phyloP scores from a whole-genome alignment of 2,797 vertebrate species.

The Xyrichtys novacula region DNA sequence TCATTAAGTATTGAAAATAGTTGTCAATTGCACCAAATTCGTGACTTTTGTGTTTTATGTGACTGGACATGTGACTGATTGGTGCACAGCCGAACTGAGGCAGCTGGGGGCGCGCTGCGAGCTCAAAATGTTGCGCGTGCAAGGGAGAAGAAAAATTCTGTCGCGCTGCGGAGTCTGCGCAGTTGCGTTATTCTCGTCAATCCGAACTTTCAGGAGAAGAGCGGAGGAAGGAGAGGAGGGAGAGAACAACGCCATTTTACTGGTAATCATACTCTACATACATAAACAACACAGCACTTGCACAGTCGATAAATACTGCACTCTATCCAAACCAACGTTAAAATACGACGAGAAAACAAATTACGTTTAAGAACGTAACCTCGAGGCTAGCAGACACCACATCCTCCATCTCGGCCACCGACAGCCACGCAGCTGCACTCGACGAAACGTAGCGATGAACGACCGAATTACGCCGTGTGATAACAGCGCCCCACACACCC shows the following conservation, averaged over 20 bases:
- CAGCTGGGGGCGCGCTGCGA: constrained; percentile 57
- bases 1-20: fast-evolving
- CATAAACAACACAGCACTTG: too few relatives aligned
- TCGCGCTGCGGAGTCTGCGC: constrained; percentile 70
- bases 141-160: constrained; percentile 20
- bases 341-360: fast-evolving
- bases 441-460: neutral
- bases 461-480: neutral
- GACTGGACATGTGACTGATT: neutral
- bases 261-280: constrained; percentile 58
- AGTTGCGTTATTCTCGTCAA: constrained; percentile 59
- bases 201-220: constrained; percentile 77
- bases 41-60: neutral
- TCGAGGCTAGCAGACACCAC: constrained; percentile 20
- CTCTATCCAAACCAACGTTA: fast-evolving
- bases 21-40: neutral
- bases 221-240: constrained; percentile 60
- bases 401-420: constrained; percentile 5
- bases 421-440: neutral
- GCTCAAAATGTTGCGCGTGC: constrained; percentile 66
- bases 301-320: too few relatives aligned
- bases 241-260: constrained; percentile 65
- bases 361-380: neutral
- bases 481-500: too few relatives aligned
- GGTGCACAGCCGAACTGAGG: constrained; percentile 1